A percentile compares a stretch with the other conserved stretches of the same genome.
Conservation (phyloP, 2,113 vertebrate genomes). For the Gobio gobio region DNA sequence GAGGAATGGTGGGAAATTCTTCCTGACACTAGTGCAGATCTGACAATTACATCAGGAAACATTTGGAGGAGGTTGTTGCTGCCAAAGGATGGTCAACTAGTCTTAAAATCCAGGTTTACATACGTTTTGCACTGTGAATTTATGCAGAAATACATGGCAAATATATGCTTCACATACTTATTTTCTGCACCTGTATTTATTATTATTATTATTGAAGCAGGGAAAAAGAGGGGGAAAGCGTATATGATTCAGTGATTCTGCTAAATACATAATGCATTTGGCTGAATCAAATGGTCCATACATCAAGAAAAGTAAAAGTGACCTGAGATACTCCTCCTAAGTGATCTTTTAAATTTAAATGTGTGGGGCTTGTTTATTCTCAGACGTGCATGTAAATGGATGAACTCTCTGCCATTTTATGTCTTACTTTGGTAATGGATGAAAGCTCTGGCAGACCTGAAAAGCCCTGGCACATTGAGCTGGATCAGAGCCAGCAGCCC, state of each 20-base stretch:
- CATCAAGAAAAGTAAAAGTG: constrained; percentile 17
- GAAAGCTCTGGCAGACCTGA: background rate
- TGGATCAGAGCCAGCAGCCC: background rate
- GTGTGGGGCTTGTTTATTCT: constrained; percentile 30
- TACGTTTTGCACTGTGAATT: background rate
- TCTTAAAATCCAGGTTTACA: background rate
- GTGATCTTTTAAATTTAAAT: constrained; percentile 34
- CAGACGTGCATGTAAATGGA: constrained; percentile 21
- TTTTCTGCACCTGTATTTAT: background rate
- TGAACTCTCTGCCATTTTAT: constrained; percentile 8
- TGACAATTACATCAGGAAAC: background rate
- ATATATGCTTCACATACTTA: background rate
- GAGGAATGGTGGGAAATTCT: background rate
- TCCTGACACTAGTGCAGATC: background rate
- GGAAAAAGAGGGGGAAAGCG: background rate
- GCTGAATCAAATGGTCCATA: constrained; percentile 15
- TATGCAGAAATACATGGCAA: background rate
- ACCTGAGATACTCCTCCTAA: background rate
- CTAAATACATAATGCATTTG: constrained; percentile 11
- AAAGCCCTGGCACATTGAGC: background rate
- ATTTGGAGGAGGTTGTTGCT: background rate
- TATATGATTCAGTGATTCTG: background rate
- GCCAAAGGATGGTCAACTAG: too few relatives aligned
- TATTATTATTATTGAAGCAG: background rate
- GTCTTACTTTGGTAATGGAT: constrained; percentile 12